These are phyloP conservation scores for Puntigrus tetrazona DNA, from an alignment of 2,113 vertebrate genomes.

Conservation along the genomic window DNA sequence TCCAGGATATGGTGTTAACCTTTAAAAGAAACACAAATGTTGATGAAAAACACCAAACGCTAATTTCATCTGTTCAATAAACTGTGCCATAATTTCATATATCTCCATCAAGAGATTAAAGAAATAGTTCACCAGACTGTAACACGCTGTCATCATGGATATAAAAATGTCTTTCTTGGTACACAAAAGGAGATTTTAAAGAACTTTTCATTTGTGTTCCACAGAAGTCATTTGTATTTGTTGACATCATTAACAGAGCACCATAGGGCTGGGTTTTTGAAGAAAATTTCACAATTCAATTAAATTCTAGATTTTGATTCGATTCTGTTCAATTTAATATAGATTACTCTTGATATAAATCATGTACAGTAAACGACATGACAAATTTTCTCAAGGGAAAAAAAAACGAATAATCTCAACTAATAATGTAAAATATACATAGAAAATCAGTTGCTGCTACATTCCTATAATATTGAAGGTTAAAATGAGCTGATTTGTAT, in stretches of 20 bases:
- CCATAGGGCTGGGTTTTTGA: neutral
- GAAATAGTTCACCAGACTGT: neutral
- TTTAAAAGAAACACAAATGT: slow-evolving; percentile 63
- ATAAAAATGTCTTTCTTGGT: neutral
- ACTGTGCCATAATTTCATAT: neutral
- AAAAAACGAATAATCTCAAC: too few relatives aligned
- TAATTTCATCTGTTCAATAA: neutral
- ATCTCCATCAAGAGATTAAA: neutral
- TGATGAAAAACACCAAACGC: neutral
- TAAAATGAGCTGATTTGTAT: too few relatives aligned
- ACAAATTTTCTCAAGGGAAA: too few relatives aligned
- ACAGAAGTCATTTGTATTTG: neutral
- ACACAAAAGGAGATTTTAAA: neutral
- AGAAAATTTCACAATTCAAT: too few relatives aligned
- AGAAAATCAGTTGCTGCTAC: too few relatives aligned
- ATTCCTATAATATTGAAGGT: too few relatives aligned
- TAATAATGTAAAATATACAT: too few relatives aligned
- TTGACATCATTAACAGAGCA: neutral
- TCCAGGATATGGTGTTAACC: slow-evolving; percentile 99
- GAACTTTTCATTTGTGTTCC: neutral
- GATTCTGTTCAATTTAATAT: too few relatives aligned
- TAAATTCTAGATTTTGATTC: too few relatives aligned
- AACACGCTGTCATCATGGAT: neutral
- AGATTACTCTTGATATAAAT: too few relatives aligned
- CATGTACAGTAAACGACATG: too few relatives aligned